These are phyloP conservation scores for Desmophyllum pertusum DNA, from an alignment of 92 coral and sea anemone genomes.

Conservation along the genomic window DNA sequence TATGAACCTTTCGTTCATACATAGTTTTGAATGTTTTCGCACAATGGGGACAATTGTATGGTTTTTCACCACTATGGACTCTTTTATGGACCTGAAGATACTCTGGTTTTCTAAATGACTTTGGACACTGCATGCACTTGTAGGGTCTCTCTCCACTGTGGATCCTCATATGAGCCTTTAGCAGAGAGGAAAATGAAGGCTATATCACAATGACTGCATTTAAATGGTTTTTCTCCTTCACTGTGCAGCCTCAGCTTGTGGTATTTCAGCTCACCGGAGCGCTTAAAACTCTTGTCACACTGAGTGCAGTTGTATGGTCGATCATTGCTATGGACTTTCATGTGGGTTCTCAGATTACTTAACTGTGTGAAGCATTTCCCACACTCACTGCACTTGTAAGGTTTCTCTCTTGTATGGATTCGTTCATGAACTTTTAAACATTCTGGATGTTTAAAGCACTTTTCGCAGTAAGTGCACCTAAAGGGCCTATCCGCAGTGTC, in stretches of 20 bases:
- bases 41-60: not conserved
- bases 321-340: slow-evolving; percentile 28
- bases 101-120: slow-evolving; percentile 19
- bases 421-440: not conserved
- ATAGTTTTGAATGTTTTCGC: not conserved
- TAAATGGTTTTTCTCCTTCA: no score
- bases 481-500: not conserved
- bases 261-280: not conserved
- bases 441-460: not conserved
- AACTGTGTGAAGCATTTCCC: slow-evolving; percentile 19
- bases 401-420: no score
- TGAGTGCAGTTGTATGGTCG: no score
- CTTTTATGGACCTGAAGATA: not conserved
- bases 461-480: not conserved
- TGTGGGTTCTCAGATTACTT: slow-evolving; percentile 26
- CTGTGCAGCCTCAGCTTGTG: slow-evolving; percentile 34
- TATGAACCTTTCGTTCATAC: not conserved
- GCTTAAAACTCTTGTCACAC: slow-evolving; percentile 9
- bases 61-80: not conserved
- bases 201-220: slow-evolving; percentile 50
- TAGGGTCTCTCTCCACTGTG: no score
- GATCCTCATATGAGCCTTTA: slow-evolving; percentile 34
- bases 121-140: slow-evolving; percentile 48
- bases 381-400: no score
- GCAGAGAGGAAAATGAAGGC: slow-evolving; percentile 23